A percentile compares a stretch with the other conserved stretches of the same genome.
Evolutionary conservation across 2,888 invertebrate genomes (phyloP).

Genomic region (Pegoplata infirma): DNA sequence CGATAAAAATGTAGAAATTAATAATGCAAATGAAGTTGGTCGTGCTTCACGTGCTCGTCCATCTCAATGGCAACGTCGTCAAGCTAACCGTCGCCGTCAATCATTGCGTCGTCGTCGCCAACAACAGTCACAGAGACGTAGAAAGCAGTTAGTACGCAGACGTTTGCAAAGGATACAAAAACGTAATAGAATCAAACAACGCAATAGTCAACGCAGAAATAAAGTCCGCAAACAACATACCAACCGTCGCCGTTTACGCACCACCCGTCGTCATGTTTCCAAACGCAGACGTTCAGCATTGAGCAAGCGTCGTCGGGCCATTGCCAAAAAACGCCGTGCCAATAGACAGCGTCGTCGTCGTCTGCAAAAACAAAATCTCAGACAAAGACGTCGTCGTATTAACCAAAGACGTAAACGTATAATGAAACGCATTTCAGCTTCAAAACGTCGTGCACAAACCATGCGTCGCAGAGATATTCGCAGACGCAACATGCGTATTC

Average conservation of each 20-base stretch:
- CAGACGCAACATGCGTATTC: background rate
- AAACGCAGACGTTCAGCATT: background rate
- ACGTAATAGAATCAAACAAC: background rate
- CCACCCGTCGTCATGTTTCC: background rate
- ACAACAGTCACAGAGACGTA: background rate
- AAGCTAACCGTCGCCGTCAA: too few species aligned
- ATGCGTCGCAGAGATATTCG: background rate
- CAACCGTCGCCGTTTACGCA: background rate
- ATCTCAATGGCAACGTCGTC: constrained; percentile 30
- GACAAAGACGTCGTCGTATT: background rate
- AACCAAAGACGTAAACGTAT: background rate
- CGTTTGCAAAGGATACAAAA: background rate
- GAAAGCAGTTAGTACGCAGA: background rate
- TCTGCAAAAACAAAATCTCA: background rate
- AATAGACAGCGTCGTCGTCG: background rate
- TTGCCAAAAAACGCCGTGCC: background rate
- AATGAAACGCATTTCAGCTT: background rate
- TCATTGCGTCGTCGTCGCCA: constrained; percentile 15
- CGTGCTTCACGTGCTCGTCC: constrained; percentile 43
- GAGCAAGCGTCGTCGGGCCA: background rate
- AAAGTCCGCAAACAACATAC: background rate
- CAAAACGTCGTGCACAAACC: background rate
- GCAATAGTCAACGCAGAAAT: background rate
- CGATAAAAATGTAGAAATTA: background rate
- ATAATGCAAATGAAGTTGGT: background rate